phyloP scores from a whole-genome alignment of 2,797 vertebrate genomes.

The Mormyrops boulengeri region DNA sequence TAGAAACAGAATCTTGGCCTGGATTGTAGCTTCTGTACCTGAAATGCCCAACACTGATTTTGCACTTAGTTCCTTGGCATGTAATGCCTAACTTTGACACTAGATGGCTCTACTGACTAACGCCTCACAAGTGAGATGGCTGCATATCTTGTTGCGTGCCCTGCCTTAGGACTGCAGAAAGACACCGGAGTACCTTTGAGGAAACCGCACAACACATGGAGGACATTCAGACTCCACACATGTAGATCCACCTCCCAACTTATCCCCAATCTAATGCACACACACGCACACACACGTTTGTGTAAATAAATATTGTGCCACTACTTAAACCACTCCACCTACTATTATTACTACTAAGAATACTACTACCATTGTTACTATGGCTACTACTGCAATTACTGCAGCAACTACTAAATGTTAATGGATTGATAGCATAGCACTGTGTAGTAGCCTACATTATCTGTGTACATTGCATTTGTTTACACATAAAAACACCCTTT shows the following conservation, averaged over 20 bases:
- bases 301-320: neutral
- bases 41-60: neutral
- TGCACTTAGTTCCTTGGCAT: neutral
- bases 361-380: neutral
- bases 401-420: neutral
- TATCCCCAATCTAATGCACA: neutral
- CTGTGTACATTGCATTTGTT: neutral
- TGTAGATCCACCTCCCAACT: neutral
- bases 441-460: neutral
- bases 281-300: neutral
- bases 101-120: neutral
- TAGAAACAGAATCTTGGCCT: neutral
- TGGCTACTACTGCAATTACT: neutral
- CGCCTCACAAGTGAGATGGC: neutral
- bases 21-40: neutral
- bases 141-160: neutral
- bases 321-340: neutral
- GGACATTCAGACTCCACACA: neutral
- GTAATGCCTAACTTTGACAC: neutral
- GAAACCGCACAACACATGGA: neutral
- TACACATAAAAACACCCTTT: neutral
- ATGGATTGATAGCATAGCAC: neutral
- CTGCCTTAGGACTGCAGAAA: neutral
- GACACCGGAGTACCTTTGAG: neutral
- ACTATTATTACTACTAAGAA: neutral